Evolutionary conservation across 1,140 invertebrate genomes (phyloP), one percentile per base, ranked within the genome.

Genomic region (Elysia chlorotica): DNA sequence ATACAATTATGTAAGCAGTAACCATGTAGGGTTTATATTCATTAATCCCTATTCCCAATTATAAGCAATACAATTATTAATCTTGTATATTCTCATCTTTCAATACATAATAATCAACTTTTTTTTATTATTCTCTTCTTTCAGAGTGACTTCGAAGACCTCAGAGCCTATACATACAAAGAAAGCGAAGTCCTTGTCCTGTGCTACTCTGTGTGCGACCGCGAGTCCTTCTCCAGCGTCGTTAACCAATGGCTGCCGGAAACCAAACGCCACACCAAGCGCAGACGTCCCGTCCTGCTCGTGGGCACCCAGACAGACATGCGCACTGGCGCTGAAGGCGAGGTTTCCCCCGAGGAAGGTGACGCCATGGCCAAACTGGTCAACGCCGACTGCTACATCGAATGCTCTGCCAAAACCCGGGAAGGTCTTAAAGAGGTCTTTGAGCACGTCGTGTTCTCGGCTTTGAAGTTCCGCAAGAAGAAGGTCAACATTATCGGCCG

Each of bases 161-260:
- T 98, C 56, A 90, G 96, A 83, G 95, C 96, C 17, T 89, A 98
- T 19, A 96, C 94, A 35, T 99, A 99, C 89, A 96, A 96, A 79
- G 96, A 98, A 87, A 98, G 96, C 36, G 97, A 99, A 88, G 97
- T 99, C 65, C 99, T 99, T 89, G 92, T 99, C 75, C 96, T 99
- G 41, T 99, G 97, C 90, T 99, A 98, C 89, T 99, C 96, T 80
- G 97, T 99, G 72, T 96, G 99, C 59, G 98, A 96, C 77, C 96
- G 96, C 71, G 95, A 97, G 19, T 97, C 96, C 74, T 98, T 98
- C 89, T 95, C 98, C 88, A 99, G 99, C 88, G 96, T 99, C 68
- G 91, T 95, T 81, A 96, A 96, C 75, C 98, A 97, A 89, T 86
- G 89, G 89, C 82, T 87, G 65, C 87, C 88, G 6, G 90, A 91